These are phyloP conservation scores for Tubulanus polymorphus DNA, from an alignment of 2,888 invertebrate species.

Conservation along the genomic window DNA sequence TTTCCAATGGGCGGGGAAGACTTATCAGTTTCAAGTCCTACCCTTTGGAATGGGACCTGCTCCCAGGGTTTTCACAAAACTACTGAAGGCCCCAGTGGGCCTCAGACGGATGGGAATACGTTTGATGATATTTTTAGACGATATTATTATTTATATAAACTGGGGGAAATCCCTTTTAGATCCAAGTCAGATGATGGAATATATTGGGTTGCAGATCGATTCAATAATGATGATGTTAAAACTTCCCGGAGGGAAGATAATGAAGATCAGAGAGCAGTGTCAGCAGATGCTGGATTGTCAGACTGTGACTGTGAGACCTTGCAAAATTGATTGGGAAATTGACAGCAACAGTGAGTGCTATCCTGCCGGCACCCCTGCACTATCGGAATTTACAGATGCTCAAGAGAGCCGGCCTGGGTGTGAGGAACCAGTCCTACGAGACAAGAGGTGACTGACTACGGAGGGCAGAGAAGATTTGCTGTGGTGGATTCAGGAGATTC, in stretches of 20 bases:
- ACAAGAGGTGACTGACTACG: background rate
- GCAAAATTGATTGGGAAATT: conserved; percentile 7
- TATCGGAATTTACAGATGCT: conserved; percentile 11
- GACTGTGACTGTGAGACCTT: background rate
- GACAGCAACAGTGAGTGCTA: conserved; percentile 8
- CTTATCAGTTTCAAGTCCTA: conserved; percentile 9
- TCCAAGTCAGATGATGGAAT: background rate
- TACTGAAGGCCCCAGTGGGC: background rate
- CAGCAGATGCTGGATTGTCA: conserved; percentile 1
- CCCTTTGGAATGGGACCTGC: conserved; percentile 9
- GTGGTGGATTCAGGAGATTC: conserved; percentile 8
- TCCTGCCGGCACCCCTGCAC: conserved; percentile 6
- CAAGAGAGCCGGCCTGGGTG: conserved; percentile 2
- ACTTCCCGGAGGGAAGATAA: background rate
- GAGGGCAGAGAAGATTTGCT: conserved; percentile 6
- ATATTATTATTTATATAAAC: no score
- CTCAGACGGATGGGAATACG: conserved; percentile 3
- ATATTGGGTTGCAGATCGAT: background rate
- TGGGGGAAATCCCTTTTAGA: no score
- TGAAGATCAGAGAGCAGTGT: background rate
- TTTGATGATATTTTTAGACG: conserved; percentile 3
- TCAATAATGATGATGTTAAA: background rate
- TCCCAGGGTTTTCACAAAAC: background rate
- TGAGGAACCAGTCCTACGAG: background rate
- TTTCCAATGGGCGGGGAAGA: conserved; percentile 8